phyloP scores from a whole-genome alignment of 2,113 vertebrate genomes.

The Albula glossodonta region DNA sequence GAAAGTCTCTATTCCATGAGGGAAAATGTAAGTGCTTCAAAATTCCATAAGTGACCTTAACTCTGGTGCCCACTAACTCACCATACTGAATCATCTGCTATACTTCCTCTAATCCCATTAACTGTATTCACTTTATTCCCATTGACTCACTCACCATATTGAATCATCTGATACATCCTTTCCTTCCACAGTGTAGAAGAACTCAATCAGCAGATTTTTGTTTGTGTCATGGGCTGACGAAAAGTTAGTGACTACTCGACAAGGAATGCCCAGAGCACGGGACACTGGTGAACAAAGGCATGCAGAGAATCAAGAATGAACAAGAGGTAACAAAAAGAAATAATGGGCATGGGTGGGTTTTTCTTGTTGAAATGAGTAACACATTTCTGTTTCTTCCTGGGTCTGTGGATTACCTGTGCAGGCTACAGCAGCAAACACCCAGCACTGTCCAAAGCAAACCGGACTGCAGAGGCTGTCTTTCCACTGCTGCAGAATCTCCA shows the following conservation, averaged over 20 bases:
- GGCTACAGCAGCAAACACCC: constrained; percentile 88
- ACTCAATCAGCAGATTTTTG: constrained; percentile 83
- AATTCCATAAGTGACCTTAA: not conserved
- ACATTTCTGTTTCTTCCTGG: too few species aligned
- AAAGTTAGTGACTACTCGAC: constrained; percentile 86
- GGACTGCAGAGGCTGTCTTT: constrained; percentile 59
- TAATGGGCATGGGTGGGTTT: too few species aligned
- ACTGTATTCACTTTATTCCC: too few species aligned
- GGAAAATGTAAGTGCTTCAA: not conserved
- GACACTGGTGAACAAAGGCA: constrained; percentile 67
- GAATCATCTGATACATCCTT: constrained; percentile 63
- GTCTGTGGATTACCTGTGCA: constrained; percentile 77
- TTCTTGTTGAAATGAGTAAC: too few species aligned
- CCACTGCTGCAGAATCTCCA: constrained; percentile 82
- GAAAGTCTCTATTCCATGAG: not conserved
- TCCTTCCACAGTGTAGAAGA: constrained; percentile 59
- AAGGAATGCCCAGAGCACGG: constrained; percentile 80
- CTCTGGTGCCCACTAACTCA: not conserved
- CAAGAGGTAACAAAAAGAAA: too few species aligned
- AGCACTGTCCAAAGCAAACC: constrained; percentile 87
- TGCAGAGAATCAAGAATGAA: too few species aligned
- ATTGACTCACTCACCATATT: constrained; percentile 71
- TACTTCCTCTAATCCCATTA: too few species aligned
- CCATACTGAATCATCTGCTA: not conserved
- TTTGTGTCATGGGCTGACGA: constrained; percentile 83